Base-by-base conservation (phyloP, 2,888 invertebrate species). In the Zelleria hepariella region DNA sequence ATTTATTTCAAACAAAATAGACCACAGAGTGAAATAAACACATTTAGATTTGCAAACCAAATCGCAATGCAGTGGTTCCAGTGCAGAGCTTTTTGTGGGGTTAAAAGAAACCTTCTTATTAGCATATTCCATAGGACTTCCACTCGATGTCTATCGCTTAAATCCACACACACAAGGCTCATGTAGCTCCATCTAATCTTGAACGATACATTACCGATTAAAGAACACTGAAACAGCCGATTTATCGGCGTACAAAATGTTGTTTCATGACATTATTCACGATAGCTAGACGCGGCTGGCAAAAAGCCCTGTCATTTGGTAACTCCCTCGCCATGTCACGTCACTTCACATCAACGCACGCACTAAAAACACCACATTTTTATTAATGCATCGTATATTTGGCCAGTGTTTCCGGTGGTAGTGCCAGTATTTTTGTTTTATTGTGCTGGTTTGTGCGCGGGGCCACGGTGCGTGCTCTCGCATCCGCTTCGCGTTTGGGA, bases 11-110 rank as follows among this genome's bases (percentile, higher is more conserved):
- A 42, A 32, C 56, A 56, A 49, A 42, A 57, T 51, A 32, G 21
- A 54, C 47, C 52, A 57, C 27, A 52, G 47, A 57, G 27, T 25
- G 52, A 57, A 49, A 54, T 49, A 57, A 55, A 56, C 42, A 59
- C 62, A 70, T 63, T 42, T 72, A 76, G 86, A 87, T 85, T 86
- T 83, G 86, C 87, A 87, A 86, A 77, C 78, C 86, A 87, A 86
- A 87, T 86, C 83, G 83, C 86, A 88, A 82, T 88, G 88, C 88
- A 87, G 88, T 84, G 32, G 58, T 76, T 79, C 78, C 79, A 81
- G 86, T 87, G 88, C 88, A 86, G 88, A 82, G 84, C 79, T 87
- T 88, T 86, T 86, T 86, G 84, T 85, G 80, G 10, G 74, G 78
- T 76, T 78, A 74, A 82, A 86, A 86, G 84, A 81, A 85, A 84